Conservation (phyloP, 92 coral and sea anemone species). For the Zoanthus sociatus region DNA sequence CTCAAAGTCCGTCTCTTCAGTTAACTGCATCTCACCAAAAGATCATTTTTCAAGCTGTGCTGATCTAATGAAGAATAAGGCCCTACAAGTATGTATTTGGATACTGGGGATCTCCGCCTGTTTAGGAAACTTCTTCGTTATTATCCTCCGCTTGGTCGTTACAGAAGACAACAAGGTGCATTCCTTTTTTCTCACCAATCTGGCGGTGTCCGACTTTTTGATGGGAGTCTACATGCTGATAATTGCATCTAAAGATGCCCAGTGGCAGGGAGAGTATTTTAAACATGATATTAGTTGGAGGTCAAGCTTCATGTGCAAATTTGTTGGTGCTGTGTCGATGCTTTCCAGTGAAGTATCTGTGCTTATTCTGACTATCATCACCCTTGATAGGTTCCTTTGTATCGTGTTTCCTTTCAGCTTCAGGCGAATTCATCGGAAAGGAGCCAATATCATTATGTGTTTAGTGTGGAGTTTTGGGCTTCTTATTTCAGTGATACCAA, state of each 20-base stretch:
- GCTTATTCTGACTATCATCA: constrained; percentile 75
- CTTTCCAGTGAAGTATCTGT: constrained; percentile 90
- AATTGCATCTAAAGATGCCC: constrained; percentile 35
- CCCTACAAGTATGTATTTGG: constrained; percentile 76
- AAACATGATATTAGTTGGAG: constrained; percentile 85
- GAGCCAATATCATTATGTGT: constrained; percentile 8
- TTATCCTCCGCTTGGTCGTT: constrained; percentile 60
- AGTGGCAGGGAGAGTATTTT: constrained; percentile 51
- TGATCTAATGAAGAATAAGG: constrained; percentile 85
- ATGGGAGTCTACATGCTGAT: not conserved
- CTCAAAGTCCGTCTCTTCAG: constrained; percentile 3
- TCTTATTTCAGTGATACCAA: constrained; percentile 67
- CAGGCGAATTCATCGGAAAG: constrained; percentile 39
- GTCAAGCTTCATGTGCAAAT: constrained; percentile 66
- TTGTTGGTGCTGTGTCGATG: constrained; percentile 78
- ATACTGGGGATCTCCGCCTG: constrained; percentile 84
- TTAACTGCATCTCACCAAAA: constrained; percentile 68
- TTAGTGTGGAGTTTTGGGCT: constrained; percentile 67
- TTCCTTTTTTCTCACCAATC: constrained; percentile 4
- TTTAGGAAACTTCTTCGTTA: constrained; percentile 78
- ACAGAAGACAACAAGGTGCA: not conserved
- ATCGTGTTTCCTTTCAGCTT: constrained; percentile 77
- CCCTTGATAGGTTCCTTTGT: constrained; percentile 79
- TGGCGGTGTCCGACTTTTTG: not conserved
- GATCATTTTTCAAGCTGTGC: constrained; percentile 86